Evolutionary conservation across 2,797 vertebrate species (phyloP), one percentile per base, ranked within the genome.

Genomic region (Geotrypetes seraphini): DNA sequence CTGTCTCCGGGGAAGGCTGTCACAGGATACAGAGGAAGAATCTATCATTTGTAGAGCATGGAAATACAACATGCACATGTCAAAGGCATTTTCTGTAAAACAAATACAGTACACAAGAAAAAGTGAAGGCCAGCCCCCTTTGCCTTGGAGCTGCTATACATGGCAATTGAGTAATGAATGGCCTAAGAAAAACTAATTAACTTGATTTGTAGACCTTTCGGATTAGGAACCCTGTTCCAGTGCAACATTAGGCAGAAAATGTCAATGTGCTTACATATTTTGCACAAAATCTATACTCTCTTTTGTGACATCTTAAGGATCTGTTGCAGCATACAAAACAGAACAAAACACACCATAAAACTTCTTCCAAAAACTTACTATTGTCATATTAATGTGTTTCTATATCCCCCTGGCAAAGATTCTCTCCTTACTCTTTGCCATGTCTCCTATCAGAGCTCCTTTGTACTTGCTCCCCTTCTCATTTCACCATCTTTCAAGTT

Each of bases 1-100:
- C 62, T 65, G 60, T 62, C 68, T 75, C 64, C 58, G 62, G 59
- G 52, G 57, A 66, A 60, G 55, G 52, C 53, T 57, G 57, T 69
- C 57, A 59, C 57, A 69, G 68, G 59, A 70, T 58, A 57, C 34
- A 49, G 46, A 35, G 58, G 51, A 27, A 53, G 47, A 57, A 63
- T 59, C 51, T 49, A 70, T 63, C 52, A 60, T 60, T 57, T 58
- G 53, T 47, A 63, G 56, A 34, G 57, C 21, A 47, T 9, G 38
- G 69, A 66, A 62, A 61, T 51, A 54, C 49, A 70, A 48, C 56
- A 53, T 53, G 39, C 54, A 46, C 52, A 22, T 53, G 66, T 61
- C 57, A 57, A 59, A 62, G 46, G 41, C 48, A 53, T 54, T 58
- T 57, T 50, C 47, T 53, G 47, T 20, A 38, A 63, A 43, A 50